Evolutionary conservation across 2,797 vertebrate species (phyloP), one percentile per base, ranked within the genome.

Genomic region (Sternotherus odoratus): DNA sequence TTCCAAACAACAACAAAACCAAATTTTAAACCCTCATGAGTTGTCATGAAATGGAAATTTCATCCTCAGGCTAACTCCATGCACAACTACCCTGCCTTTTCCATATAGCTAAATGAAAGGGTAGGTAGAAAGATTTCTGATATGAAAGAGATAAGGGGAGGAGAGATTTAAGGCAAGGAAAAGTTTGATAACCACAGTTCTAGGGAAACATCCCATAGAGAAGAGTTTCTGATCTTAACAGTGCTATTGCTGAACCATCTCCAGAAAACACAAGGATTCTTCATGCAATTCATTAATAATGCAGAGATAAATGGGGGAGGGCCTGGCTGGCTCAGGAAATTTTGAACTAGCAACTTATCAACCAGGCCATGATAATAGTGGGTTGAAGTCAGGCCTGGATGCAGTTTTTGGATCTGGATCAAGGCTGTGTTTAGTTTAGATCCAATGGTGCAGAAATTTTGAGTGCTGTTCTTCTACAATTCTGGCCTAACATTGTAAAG

Each of bases 261-360:
- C 43, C 43, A 28, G 43, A 24, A 75, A 75, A 75, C 43, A 75
- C 39, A 75, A 4, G 4, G 24, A 48, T 48, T 46, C 43, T 75
- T 48, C 26, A 75, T 46, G 43, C 43, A 75, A 49, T 43, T 8
- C 46, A 86, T 90, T 3, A 69, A 69, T 16, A 50, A 50, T 0
- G 5, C 28, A 26, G 23, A 88, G 13, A 33, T 7, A 50, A 33
- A 11, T 6, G 43, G 0, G 0, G n/a, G 72, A 23, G 13, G 5
- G 2, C 28, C 51, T 85, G 15, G 30, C 57, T 0, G 50, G 56
- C 12, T 24, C 28, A 54, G 30, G 9, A 85, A 3, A 9, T 26
- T 75, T 75, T 4, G 21, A 89, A 66, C 12, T 49, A 72, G 57
- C 26, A 43, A 0, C 82, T 86, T 48, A 30, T 39, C 19, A 69